A percentile compares a stretch with the other conserved stretches of the same genome.
phyloP scores from a whole-genome alignment of 2,113 vertebrate species.

The Pithys albifrons region DNA sequence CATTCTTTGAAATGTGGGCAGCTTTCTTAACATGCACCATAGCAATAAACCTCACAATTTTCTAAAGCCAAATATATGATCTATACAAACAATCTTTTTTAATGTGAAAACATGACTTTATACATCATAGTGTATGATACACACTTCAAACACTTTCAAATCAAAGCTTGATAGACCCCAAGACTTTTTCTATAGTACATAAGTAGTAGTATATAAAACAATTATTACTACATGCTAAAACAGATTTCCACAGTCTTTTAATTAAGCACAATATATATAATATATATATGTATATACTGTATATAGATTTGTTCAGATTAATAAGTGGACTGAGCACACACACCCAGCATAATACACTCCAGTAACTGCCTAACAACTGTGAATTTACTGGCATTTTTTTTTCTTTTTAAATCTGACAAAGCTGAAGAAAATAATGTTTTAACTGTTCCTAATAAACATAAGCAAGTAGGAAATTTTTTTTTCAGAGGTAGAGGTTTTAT shows the following conservation, averaged over 20 bases:
- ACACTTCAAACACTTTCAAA: slow-evolving; percentile 56
- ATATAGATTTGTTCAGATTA: slow-evolving; percentile 48
- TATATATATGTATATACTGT: slow-evolving; percentile 34
- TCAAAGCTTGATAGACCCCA: slow-evolving; percentile 45
- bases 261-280: slow-evolving; percentile 65
- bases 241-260: slow-evolving; percentile 60
- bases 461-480: slow-evolving; percentile 67
- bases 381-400: slow-evolving; percentile 32
- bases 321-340: slow-evolving; percentile 52
- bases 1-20: neutral
- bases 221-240: slow-evolving; percentile 55
- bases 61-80: slow-evolving; percentile 59
- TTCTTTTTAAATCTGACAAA: slow-evolving; percentile 31
- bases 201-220: slow-evolving; percentile 58
- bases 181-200: slow-evolving; percentile 32
- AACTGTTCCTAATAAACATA: slow-evolving; percentile 64
- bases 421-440: slow-evolving; percentile 40
- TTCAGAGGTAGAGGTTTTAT: slow-evolving; percentile 91
- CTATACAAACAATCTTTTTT: slow-evolving; percentile 54
- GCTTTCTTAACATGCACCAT: neutral
- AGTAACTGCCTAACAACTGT: slow-evolving; percentile 66
- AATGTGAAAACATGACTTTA: slow-evolving; percentile 59
- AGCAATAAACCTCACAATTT: slow-evolving; percentile 5
- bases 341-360: slow-evolving; percentile 55
- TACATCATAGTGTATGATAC: slow-evolving; percentile 34